Conservation (phyloP, 2,113 vertebrate species). For the Corvus cornix region DNA sequence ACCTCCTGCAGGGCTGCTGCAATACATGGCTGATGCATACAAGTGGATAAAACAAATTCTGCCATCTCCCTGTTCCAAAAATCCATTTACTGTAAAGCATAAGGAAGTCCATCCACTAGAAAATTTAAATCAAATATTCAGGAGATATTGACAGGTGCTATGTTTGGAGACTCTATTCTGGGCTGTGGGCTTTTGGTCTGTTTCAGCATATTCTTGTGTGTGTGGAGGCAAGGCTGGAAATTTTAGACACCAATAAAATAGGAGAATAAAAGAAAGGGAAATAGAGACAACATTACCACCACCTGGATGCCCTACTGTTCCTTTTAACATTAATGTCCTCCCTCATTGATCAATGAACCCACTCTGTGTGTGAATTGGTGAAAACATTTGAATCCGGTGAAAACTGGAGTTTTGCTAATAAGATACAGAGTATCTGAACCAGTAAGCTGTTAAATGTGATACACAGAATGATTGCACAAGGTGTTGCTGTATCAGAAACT, state of each 20-base stretch:
- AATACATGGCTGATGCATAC: neutral
- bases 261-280: neutral
- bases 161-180: neutral
- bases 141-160: neutral
- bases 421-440: neutral
- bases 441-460: neutral
- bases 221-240: neutral
- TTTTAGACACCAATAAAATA: neutral
- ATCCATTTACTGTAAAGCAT: neutral
- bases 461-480: neutral
- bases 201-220: neutral
- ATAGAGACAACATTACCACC: neutral
- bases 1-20: neutral
- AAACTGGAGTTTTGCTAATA: neutral
- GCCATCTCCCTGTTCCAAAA: neutral
- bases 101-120: neutral
- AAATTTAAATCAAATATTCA: neutral
- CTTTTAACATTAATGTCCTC: neutral
- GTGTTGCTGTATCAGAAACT: neutral
- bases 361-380: neutral
- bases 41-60: neutral
- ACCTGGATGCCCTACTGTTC: neutral
- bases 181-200: neutral
- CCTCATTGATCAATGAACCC: neutral
- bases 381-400: neutral